phyloP scores from a whole-genome alignment of 2,888 invertebrate genomes.

The Anagyrus pseudococci region DNA sequence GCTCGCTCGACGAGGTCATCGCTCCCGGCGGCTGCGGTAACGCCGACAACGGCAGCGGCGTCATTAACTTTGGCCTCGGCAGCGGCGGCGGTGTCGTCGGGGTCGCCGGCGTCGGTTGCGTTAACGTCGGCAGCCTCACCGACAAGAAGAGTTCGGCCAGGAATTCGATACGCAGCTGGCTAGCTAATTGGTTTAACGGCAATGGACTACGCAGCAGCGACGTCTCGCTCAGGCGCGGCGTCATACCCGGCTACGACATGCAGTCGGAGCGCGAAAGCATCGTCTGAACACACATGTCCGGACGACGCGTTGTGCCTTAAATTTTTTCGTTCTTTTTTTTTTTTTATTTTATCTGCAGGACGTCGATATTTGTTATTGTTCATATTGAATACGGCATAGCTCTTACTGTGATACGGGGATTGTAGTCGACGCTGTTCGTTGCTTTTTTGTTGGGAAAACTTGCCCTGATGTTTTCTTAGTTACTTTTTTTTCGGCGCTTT shows the following conservation, averaged over 20 bases:
- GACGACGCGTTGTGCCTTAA: no score
- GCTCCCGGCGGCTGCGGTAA: slow-evolving; percentile 42
- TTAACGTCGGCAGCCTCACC: slow-evolving; percentile 54
- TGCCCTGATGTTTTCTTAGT: slow-evolving; percentile 19
- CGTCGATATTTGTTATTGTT: slow-evolving; percentile 29
- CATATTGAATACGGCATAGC: slow-evolving; percentile 33
- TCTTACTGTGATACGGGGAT: slow-evolving; percentile 21
- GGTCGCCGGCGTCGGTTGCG: slow-evolving; percentile 16
- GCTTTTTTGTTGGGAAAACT: slow-evolving; percentile 15
- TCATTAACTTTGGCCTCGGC: not conserved
- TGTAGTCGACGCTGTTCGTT: slow-evolving; percentile 6
- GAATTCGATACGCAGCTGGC: slow-evolving; percentile 75
- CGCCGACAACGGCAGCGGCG: slow-evolving; percentile 17
- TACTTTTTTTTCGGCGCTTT: not conserved
- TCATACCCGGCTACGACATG: slow-evolving; percentile 63
- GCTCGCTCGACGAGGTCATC: slow-evolving; percentile 70
- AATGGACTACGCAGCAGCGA: slow-evolving; percentile 74
- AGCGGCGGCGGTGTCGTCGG: not conserved
- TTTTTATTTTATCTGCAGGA: not conserved
- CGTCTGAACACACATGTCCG: slow-evolving; percentile 57
- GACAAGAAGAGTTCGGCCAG: slow-evolving; percentile 69
- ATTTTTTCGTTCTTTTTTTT: slow-evolving; percentile 1
- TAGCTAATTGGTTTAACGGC: slow-evolving; percentile 77
- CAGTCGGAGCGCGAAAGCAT: slow-evolving; percentile 69
- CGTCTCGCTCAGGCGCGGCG: slow-evolving; percentile 66